These are phyloP conservation scores for Strix aluco DNA, from an alignment of 2,113 vertebrate species.

Conservation along the genomic window DNA sequence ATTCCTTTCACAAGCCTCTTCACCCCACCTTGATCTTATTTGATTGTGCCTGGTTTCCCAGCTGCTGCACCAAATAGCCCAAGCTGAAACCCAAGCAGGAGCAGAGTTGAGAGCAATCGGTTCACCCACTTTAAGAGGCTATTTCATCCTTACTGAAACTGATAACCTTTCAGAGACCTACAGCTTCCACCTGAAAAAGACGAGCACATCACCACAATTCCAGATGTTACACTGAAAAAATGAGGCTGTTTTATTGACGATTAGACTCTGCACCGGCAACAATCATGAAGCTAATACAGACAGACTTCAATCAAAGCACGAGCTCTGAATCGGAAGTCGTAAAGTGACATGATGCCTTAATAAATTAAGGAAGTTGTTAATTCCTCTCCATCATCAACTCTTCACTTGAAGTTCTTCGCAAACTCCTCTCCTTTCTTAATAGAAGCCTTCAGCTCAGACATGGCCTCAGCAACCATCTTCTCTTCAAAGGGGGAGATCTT, in stretches of 20 bases:
- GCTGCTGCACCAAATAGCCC: neutral
- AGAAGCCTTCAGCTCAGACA: slow-evolving; percentile 90
- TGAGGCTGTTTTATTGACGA: slow-evolving; percentile 65
- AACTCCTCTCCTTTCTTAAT: slow-evolving; percentile 99
- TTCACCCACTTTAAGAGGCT: neutral
- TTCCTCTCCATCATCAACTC: neutral
- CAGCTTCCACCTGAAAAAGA: neutral
- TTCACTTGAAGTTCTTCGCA: slow-evolving; percentile 89
- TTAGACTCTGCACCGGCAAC: neutral
- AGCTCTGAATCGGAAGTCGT: neutral
- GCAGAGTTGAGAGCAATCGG: neutral
- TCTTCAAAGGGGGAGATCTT: slow-evolving; percentile 90
- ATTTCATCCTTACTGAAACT: neutral
- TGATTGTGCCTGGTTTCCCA: neutral
- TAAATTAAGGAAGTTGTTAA: slow-evolving; percentile 73
- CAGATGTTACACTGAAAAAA: slow-evolving; percentile 58
- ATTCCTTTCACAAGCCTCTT: neutral
- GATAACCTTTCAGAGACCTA: neutral
- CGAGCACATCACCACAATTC: neutral
- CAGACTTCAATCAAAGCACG: slow-evolving; percentile 5
- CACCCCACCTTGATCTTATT: neutral
- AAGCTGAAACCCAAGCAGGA: neutral
- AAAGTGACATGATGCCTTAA: slow-evolving; percentile 74
- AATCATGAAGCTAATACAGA: neutral
- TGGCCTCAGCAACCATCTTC: slow-evolving; percentile 88